Percentiles rank a stretch among this genome's conserved stretches.
Evolutionary conservation across 2,888 invertebrate genomes (phyloP).

Genomic region (Parnassius apollo): DNA sequence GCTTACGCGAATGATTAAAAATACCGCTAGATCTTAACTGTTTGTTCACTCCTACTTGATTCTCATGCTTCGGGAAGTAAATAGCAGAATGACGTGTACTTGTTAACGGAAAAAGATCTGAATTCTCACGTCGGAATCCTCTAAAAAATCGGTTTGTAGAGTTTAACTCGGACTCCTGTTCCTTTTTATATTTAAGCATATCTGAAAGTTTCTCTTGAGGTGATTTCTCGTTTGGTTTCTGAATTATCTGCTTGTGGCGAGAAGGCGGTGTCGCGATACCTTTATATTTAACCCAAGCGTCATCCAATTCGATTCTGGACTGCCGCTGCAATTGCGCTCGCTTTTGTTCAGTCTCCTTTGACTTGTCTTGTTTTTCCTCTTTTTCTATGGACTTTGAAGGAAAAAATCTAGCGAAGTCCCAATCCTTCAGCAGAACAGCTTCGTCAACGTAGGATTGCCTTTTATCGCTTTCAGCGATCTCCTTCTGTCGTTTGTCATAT

Average conservation of each 20-base stretch:
- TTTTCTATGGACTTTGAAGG: constrained; percentile 73
- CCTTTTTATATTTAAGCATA: constrained; percentile 83
- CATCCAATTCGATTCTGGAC: constrained; percentile 72
- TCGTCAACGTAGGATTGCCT: constrained; percentile 85
- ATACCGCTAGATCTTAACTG: constrained; percentile 85
- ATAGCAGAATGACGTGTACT: constrained; percentile 88
- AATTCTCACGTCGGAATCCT: constrained; percentile 91
- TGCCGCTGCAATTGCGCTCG: constrained; percentile 68
- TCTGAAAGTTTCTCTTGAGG: constrained; percentile 71
- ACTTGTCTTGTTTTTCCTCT: constrained; percentile 55
- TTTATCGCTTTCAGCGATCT: constrained; percentile 63
- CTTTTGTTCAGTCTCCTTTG: constrained; percentile 68
- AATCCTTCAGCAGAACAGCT: constrained; percentile 90
- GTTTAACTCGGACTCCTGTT: constrained; percentile 87
- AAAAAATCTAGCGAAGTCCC: constrained; percentile 94
- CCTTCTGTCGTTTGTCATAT: constrained; percentile 66
- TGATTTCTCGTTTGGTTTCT: constrained; percentile 62
- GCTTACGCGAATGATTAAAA: constrained; percentile 84
- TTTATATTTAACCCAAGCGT: constrained; percentile 70
- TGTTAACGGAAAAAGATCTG: constrained; percentile 89
- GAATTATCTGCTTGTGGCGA: constrained; percentile 61
- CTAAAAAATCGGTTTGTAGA: constrained; percentile 87
- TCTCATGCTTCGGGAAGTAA: constrained; percentile 81
- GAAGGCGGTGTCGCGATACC: constrained; percentile 69
- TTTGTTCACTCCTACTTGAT: constrained; percentile 66